Percentiles rank a stretch among this genome's conserved stretches.
phyloP scores from a whole-genome alignment of 2,888 invertebrate species.

The Eupithecia dodoneata region DNA sequence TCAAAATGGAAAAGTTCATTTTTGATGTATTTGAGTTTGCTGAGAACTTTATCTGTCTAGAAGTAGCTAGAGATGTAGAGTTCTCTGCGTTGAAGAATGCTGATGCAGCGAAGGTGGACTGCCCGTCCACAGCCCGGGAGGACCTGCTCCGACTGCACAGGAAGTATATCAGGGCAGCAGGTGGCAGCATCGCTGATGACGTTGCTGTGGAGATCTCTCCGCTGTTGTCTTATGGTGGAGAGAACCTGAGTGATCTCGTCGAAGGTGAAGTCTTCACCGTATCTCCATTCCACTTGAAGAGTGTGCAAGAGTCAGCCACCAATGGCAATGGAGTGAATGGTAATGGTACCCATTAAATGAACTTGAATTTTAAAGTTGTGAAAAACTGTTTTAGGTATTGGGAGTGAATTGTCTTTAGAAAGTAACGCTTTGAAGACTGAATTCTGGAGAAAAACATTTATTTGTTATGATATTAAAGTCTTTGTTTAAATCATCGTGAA shows the following conservation, averaged over 20 bases:
- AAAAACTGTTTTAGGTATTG: not conserved
- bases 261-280: conserved; percentile 87
- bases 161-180: conserved; percentile 91
- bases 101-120: conserved; percentile 94
- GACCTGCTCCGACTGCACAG: conserved; percentile 91
- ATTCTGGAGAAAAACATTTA: conserved; percentile 1
- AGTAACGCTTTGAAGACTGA: conserved; percentile 31
- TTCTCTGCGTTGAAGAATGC: conserved; percentile 99
- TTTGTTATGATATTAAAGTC: not conserved
- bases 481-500: too few species aligned
- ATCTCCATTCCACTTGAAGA: conserved; percentile 85
- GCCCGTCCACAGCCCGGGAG: conserved; percentile 92
- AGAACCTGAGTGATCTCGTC: conserved; percentile 89
- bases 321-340: conserved; percentile 77
- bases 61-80: conserved; percentile 95
- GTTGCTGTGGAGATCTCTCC: conserved; percentile 96
- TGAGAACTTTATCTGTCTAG: conserved; percentile 95
- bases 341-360: conserved; percentile 66
- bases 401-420: conserved; percentile 3
- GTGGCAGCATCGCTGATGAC: conserved; percentile 88
- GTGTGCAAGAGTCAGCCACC: conserved; percentile 65
- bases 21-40: conserved; percentile 99
- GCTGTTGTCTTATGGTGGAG: conserved; percentile 94
- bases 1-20: conserved; percentile 99
- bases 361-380: not conserved